These are phyloP conservation scores for Pseudopodoces humilis DNA, from an alignment of 2,113 vertebrate genomes.

Conservation along the genomic window DNA sequence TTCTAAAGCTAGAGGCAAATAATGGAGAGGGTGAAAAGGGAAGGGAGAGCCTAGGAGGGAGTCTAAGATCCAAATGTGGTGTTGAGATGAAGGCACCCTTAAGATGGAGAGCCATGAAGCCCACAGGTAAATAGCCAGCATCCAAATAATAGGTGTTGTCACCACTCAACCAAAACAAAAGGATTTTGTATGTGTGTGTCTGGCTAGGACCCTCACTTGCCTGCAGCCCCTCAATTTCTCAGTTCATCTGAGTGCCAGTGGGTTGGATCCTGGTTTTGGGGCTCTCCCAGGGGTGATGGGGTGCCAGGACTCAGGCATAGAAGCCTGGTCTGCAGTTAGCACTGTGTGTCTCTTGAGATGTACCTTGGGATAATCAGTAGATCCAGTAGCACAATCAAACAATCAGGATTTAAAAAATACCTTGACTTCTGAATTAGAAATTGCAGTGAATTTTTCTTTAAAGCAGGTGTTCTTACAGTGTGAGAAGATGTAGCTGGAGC, in stretches of 20 bases:
- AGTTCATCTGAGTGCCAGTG: background rate
- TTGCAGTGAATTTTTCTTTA: background rate
- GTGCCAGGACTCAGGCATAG: fast-evolving
- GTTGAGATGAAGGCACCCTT: background rate
- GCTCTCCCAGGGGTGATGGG: background rate
- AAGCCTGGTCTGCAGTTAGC: background rate
- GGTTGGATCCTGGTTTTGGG: background rate
- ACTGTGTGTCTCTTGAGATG: background rate
- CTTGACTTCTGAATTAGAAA: background rate
- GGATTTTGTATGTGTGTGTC: background rate
- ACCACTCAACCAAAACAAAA: background rate
- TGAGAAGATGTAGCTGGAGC: background rate
- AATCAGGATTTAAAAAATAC: background rate
- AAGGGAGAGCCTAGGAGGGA: background rate
- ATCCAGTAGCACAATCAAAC: background rate
- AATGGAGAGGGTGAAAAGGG: background rate
- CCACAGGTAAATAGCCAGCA: background rate
- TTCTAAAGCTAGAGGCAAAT: background rate
- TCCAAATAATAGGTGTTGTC: background rate
- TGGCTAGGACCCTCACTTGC: background rate
- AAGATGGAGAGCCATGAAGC: background rate
- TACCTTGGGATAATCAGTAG: background rate
- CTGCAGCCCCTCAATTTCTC: background rate
- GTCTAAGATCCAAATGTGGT: background rate
- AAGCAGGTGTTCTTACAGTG: background rate